Evolutionary conservation across 2,797 vertebrate species (phyloP), one percentile per base, ranked within the genome.

Genomic region (Macropus fuliginosus): DNA sequence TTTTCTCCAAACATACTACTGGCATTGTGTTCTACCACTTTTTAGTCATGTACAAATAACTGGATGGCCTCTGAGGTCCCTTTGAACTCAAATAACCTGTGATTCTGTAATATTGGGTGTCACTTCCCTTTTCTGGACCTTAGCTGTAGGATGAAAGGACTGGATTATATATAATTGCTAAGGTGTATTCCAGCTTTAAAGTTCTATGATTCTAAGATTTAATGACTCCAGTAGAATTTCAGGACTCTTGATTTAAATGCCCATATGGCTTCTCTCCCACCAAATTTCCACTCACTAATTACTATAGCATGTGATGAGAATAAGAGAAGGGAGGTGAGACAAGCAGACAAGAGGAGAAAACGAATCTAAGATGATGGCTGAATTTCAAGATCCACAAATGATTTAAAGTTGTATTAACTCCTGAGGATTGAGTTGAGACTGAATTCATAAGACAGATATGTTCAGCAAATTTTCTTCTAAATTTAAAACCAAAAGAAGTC

Each of bases 391-490:
- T 89, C n/a, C 46, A 95, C 62, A 94, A n/a, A 93, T 97, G 94
- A 94, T 93, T 97, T 93, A 90, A 97, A 97, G 56, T 93, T 94
- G 91, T 92, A 96, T 91, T 91, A 56, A 95, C 91, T 96, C 94
- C 91, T 50, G 81, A 93, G 94, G 81, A 93, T 94, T 87, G 46
- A 95, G 50, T 93, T 91, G 94, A 95, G 50, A 29, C 91, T 97
- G 94, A 97, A 96, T 93, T 97, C 74, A 93, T 87, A 92, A 96
- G 96, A 97, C 56, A 92, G 94, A 97, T 57, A 46, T 57, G 90
- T 91, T 97, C 96, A 96, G 97, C 96, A 98, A 95, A 96, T 94
- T 96, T 55, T 74, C 93, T 93, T 94, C 93, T 59, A 95, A 94
- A 95, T 93, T 52, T 55, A 93, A 91, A 91, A 18, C 4, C 28